Base-by-base conservation (phyloP, 1,140 invertebrate genomes). In the Pygmarrhopalites habei region DNA sequence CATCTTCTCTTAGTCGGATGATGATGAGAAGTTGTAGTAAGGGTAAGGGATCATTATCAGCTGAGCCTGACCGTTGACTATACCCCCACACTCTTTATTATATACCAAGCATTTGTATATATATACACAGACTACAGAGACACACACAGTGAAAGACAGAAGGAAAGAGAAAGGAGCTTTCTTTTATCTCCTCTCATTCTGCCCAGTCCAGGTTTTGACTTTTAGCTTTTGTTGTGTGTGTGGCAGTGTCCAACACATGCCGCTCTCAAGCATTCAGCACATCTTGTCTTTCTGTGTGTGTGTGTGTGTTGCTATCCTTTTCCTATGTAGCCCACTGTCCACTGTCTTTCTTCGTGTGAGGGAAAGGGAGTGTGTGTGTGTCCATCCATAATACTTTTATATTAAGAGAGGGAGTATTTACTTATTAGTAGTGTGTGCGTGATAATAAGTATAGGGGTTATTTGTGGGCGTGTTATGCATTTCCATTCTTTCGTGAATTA, bases 1-100 rank as follows among this genome's bases (percentile, higher is more conserved):
- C 58, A 59, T 59, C 56, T 51, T 41, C 49, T 60, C 51, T 64
- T 30, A 59, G 57, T 53, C 62, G 46, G 62, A 58, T 64, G 62
- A 64, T 58, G 57, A 58, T 47, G 55, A 59, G 41, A 43, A 41
- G 15, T 26, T 30, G 21, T 46, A 53, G 53, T 21, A 7, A 17
- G 35, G 19, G 53, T 23, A 35, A 35, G 21, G 35, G 35, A 64
- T 64, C 47, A 64, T 59, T 41, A 56, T 56, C 53, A 56, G 53
- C 5, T 12, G n/a, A n/a, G 19, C n/a, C 29, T 35, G 30, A 52
- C 14, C 14, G 49, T 26, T 26, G 28, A 35, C 5, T 10, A 47
- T 25, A 47, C 44, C 17, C 44, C 5, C 5, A 25, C n/a, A n/a
- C n/a, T n/a, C n/a, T n/a, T n/a, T n/a, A n/a, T n/a, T n/a, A n/a